phyloP scores from a whole-genome alignment of 2,113 vertebrate species.

The Pomatorhinus ruficollis region DNA sequence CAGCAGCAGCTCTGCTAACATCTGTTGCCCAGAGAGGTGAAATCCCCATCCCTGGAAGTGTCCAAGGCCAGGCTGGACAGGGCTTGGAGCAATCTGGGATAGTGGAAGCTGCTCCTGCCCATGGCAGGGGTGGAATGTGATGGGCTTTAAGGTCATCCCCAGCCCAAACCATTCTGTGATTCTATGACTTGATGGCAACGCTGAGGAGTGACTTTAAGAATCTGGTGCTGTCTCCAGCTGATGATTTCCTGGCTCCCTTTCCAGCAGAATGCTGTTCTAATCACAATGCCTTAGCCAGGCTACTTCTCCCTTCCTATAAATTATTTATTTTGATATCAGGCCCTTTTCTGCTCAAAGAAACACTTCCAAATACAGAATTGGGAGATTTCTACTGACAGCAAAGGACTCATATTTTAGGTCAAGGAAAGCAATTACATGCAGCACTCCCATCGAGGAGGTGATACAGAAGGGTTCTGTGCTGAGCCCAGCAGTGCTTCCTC shows the following conservation, averaged over 20 bases:
- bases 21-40: not conserved
- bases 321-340: constrained; percentile 44
- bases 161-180: not conserved
- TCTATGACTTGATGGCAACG: not conserved
- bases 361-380: not conserved
- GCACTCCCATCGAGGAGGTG: not conserved
- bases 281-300: not conserved
- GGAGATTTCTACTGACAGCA: constrained; percentile 23
- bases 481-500: not conserved
- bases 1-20: not conserved
- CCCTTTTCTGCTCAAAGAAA: constrained; percentile 44
- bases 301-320: constrained; percentile 31
- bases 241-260: constrained; percentile 33
- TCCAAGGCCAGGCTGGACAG: not conserved
- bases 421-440: not conserved
- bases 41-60: not conserved
- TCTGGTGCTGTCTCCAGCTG: not conserved
- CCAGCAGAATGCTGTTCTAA: constrained; percentile 39
- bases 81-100: not conserved
- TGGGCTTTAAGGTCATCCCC: not conserved
- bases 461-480: not conserved
- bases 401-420: not conserved
- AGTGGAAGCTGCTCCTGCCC: not conserved
- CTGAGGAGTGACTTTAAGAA: not conserved
- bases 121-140: not conserved